Evolutionary conservation across 2,888 invertebrate species (phyloP).

Genomic region (Deroplatys truncata): DNA sequence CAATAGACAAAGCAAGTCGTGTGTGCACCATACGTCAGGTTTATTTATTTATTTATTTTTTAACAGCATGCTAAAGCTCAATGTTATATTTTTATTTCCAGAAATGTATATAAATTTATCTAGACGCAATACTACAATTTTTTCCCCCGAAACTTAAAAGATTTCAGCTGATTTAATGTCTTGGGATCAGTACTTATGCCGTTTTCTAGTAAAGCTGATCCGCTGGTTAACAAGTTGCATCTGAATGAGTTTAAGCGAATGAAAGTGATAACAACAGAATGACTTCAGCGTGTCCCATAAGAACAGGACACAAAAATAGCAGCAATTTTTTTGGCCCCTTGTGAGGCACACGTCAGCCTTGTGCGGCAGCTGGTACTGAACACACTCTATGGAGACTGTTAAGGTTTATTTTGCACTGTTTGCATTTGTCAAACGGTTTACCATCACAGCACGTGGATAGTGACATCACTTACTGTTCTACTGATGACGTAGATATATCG

Average conservation of each 20-base stretch:
- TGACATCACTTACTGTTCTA: not conserved
- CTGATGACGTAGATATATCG: not conserved
- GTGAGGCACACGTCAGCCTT: not conserved
- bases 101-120: too few relatives aligned
- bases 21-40: too few relatives aligned
- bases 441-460: not conserved
- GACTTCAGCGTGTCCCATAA: not conserved
- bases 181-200: too few relatives aligned
- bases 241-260: not conserved
- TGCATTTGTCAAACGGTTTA: not conserved
- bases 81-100: too few relatives aligned
- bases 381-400: not conserved
- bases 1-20: too few relatives aligned
- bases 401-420: not conserved
- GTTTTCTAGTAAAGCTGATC: too few relatives aligned
- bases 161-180: too few relatives aligned
- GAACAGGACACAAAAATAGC: not conserved
- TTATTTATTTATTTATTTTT: too few relatives aligned
- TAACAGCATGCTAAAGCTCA: too few relatives aligned
- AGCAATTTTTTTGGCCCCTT: not conserved
- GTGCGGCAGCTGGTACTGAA: not conserved
- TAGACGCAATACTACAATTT: too few relatives aligned
- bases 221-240: too few relatives aligned
- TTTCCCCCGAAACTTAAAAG: too few relatives aligned
- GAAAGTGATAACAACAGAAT: not conserved